A percentile compares a stretch with the other conserved stretches of the same genome.
phyloP scores from a whole-genome alignment of 2,797 vertebrate species.

The Brachyalestes nurse region DNA sequence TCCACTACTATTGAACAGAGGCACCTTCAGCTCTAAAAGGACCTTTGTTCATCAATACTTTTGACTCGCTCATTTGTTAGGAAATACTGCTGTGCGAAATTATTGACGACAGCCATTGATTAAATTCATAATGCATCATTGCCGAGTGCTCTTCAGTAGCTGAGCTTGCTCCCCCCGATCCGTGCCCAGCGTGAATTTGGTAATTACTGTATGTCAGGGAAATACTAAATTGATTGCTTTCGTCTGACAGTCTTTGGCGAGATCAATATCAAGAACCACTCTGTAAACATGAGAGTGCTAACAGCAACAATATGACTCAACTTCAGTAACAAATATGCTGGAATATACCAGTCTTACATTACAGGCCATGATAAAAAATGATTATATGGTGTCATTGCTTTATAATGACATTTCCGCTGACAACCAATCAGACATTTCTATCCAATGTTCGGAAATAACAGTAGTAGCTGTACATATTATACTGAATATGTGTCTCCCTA shows the following conservation, averaged over 20 bases:
- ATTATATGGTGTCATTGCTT: constrained; percentile 18
- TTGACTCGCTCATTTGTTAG: constrained; percentile 43
- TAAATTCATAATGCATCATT: constrained; percentile 42
- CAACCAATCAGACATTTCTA: not conserved
- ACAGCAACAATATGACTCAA: constrained; percentile 19
- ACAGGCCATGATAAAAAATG: constrained; percentile 8
- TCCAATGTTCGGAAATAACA: not conserved
- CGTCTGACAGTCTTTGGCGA: constrained; percentile 39
- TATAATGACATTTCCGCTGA: not conserved
- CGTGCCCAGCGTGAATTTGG: constrained; percentile 19
- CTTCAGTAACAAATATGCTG: constrained; percentile 13
- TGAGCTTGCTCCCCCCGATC: constrained; percentile 32
- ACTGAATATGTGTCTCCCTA: not conserved
- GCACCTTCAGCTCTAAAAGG: constrained; percentile 19
- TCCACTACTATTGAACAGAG: constrained; percentile 14
- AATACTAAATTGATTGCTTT: constrained; percentile 56
- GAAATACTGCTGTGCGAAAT: constrained; percentile 16
- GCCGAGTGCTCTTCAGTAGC: constrained; percentile 39
- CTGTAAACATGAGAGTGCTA: constrained; percentile 33
- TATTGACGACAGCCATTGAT: constrained; percentile 34
- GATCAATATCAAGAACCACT: constrained; percentile 55
- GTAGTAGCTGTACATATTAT: not conserved
- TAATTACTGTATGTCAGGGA: constrained; percentile 62
- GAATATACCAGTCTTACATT: constrained; percentile 3
- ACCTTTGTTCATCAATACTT: constrained; percentile 34